Base-by-base conservation (phyloP, 2,797 vertebrate species). In the Anguilla anguilla region DNA sequence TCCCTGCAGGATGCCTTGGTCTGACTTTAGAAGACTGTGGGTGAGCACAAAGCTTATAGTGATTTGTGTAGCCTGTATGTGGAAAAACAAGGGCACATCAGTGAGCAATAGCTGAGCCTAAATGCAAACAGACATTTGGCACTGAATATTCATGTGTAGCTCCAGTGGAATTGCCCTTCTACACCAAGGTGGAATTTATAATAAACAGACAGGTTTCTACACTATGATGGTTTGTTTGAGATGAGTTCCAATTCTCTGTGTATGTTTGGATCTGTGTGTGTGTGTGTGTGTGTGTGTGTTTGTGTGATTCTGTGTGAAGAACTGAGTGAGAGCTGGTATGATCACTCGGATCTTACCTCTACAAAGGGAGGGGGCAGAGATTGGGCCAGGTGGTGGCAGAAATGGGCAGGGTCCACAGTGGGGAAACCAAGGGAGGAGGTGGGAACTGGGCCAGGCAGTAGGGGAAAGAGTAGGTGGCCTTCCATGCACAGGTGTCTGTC, bases 271-370 rank as follows among this genome's bases (percentile, higher is more conserved):
- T 85, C 28, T 19, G 81, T 83, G 17, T 83, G 46, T 83, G 17
- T 46, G 81, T 83, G 81, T 46, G 81, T 83, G 81, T 88, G 82
- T 55, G 31, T 84, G 17, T 74, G 10, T 86, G 77, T 72, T 46
- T 88, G 67, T 86, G 10, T 55, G 89, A 2, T 17, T 81, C 57
- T 72, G 69, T 61, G 46, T 86, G 83, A 6, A 19, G 31, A 43
- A 31, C 9, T 35, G 28, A 35, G 3, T 17, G 31, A 79, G 74
- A 28, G 49, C 55, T 57, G 51, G 11, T 74, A 25, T 86, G 67
- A 77, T 86, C 69, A 55, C 67, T 49, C 31, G 55, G 85, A 43
- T 31, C 67, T 35, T 79, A 64, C 85, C 85, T 55, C 35, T 43
- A 5, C 64, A 69, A 55, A 35, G 31, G 1, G 28, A 43, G 74